Conservation (phyloP, 2,888 invertebrate species). For the Nymphalis urticae region DNA sequence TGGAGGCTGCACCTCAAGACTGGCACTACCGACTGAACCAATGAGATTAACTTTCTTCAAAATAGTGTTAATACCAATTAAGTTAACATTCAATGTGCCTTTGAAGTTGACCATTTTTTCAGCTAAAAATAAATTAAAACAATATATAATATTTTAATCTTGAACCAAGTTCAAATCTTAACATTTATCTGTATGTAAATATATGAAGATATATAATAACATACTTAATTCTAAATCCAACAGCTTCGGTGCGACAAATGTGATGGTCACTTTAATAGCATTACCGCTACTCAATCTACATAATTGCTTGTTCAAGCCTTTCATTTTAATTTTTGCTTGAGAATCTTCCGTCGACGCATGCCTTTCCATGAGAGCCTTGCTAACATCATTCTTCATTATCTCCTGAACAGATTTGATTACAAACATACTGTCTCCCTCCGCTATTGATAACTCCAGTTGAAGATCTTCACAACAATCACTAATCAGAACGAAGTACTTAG, state of each 20-base stretch:
- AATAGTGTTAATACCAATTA: constrained; percentile 59
- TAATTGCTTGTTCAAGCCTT: constrained; percentile 60
- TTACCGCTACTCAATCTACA: constrained; percentile 66
- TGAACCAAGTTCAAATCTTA: not conserved
- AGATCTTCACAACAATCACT: constrained; percentile 69
- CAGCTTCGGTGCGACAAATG: constrained; percentile 62
- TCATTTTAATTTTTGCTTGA: constrained; percentile 51
- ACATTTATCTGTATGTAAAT: not conserved
- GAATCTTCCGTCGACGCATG: constrained; percentile 53
- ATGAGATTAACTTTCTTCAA: constrained; percentile 61
- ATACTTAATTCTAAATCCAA: constrained; percentile 56
- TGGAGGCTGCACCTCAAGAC: constrained; percentile 51
- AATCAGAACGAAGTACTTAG: constrained; percentile 64
- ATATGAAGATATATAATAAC: constrained; percentile 34
- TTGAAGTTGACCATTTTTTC: constrained; percentile 48
- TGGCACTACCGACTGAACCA: constrained; percentile 59
- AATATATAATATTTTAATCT: not conserved
- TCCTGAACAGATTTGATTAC: constrained; percentile 66
- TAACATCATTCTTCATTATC: constrained; percentile 65
- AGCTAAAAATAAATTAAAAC: constrained; percentile 30
- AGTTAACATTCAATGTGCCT: constrained; percentile 59
- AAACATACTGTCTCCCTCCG: constrained; percentile 60
- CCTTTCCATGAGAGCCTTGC: constrained; percentile 61
- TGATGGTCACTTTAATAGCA: constrained; percentile 64
- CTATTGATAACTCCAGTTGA: constrained; percentile 59